phyloP scores from a whole-genome alignment of 37 sponge, comb jelly and placozoan genomes.

The Ianthella basta region DNA sequence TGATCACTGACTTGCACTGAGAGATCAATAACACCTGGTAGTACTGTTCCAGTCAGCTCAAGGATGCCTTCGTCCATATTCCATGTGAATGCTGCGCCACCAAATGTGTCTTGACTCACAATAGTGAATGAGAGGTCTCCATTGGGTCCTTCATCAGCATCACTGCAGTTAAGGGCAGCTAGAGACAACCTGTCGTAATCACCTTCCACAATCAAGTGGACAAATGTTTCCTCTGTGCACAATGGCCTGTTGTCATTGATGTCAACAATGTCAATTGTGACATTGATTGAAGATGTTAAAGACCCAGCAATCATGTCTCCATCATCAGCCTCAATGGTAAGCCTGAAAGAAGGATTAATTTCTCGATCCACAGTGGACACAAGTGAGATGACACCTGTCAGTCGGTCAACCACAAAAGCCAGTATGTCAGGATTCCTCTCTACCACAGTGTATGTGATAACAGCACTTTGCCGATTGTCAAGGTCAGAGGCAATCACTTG shows the following conservation, averaged over 20 bases:
- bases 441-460: constrained; percentile 34
- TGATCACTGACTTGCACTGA: constrained; percentile 42
- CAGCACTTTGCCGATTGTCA: constrained; percentile 1
- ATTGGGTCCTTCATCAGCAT: constrained; percentile 50
- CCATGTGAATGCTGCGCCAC: constrained; percentile 29
- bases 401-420: constrained; percentile 30
- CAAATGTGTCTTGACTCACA: constrained; percentile 8
- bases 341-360: not conserved
- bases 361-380: constrained; percentile 35
- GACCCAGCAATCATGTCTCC: constrained; percentile 44
- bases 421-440: not conserved
- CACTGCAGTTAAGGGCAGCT: constrained; percentile 38
- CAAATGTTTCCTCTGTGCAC: constrained; percentile 12
- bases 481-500: constrained; percentile 15
- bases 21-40: constrained; percentile 41
- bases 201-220: constrained; percentile 17
- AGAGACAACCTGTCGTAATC: constrained; percentile 18
- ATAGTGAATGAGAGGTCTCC: constrained; percentile 36
- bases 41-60: constrained; percentile 31
- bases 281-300: not conserved
- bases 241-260: constrained; percentile 43
- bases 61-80: constrained; percentile 30
- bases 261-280: constrained; percentile 36
- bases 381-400: constrained; percentile 34
- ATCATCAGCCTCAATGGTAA: constrained; percentile 53